A percentile compares a stretch with the other conserved stretches of the same genome.
Conservation (phyloP, 2,888 invertebrate genomes). For the Hyles lineata region DNA sequence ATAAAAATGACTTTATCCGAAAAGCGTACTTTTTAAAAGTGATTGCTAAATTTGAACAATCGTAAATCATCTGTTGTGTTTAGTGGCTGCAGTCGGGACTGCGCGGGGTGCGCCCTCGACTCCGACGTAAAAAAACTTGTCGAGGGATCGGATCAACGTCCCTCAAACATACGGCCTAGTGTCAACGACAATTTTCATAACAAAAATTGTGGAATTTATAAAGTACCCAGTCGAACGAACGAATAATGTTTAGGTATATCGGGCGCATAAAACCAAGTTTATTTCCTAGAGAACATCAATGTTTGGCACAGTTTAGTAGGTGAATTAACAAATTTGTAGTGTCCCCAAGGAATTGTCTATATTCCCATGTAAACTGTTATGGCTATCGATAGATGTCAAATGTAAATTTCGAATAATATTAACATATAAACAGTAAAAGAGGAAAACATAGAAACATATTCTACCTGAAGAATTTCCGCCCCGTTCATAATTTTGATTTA, state of each 20-base stretch:
- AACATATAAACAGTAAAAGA: too few species aligned
- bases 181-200: background rate
- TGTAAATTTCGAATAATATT: too few species aligned
- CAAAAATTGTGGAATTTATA: background rate
- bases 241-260: background rate
- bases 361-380: too few species aligned
- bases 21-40: background rate
- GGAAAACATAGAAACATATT: too few species aligned
- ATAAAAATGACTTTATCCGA: background rate
- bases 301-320: too few species aligned
- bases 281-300: too few species aligned
- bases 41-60: background rate
- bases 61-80: slow-evolving; percentile 9
- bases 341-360: too few species aligned
- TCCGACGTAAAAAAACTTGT: background rate
- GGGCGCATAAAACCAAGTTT: too few species aligned
- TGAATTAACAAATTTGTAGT: too few species aligned
- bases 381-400: too few species aligned
- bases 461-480: too few species aligned
- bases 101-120: slow-evolving; percentile 10
- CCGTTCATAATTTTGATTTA: too few species aligned
- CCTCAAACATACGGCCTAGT: background rate
- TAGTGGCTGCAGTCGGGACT: slow-evolving; percentile 1
- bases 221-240: background rate
- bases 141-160: background rate